These are phyloP conservation scores for Coptodon rendalli DNA, from an alignment of 2,113 vertebrate genomes.

Conservation along the genomic window DNA sequence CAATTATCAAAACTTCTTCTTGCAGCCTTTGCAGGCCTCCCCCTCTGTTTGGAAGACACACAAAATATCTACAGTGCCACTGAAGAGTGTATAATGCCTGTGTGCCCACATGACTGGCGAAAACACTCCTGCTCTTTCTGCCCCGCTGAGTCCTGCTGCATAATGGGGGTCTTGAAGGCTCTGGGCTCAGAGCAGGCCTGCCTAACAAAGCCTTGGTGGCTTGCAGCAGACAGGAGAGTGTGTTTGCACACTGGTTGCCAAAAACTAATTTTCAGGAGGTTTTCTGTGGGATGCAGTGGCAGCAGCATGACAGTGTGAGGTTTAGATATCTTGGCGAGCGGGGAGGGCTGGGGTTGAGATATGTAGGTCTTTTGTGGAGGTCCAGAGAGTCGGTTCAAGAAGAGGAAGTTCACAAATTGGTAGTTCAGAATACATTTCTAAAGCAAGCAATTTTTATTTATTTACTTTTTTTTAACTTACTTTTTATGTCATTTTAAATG, in stretches of 20 bases:
- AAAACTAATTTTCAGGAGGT: constrained; percentile 78
- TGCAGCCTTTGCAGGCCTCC: constrained; percentile 66
- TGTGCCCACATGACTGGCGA: constrained; percentile 79
- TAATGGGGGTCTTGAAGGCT: constrained; percentile 80
- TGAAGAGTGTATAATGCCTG: constrained; percentile 80
- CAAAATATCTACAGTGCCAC: constrained; percentile 76
- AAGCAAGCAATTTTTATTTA: constrained; percentile 4
- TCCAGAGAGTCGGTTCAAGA: constrained; percentile 45
- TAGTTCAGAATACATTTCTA: constrained; percentile 39
- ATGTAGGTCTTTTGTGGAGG: constrained; percentile 55
- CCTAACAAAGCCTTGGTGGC: constrained; percentile 82
- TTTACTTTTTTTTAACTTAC: not conserved
- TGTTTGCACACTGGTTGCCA: constrained; percentile 74
- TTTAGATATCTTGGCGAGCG: constrained; percentile 67
- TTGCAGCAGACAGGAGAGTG: constrained; percentile 75
- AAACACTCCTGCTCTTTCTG: constrained; percentile 80
- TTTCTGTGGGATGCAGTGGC: constrained; percentile 70
- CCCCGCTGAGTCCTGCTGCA: constrained; percentile 79
- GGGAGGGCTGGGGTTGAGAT: constrained; percentile 43
- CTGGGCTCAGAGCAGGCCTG: constrained; percentile 74
- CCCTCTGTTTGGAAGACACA: constrained; percentile 78
- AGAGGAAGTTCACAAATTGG: constrained; percentile 57
- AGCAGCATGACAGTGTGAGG: constrained; percentile 69
- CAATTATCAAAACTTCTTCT: constrained; percentile 80
- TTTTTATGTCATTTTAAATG: not conserved